phyloP scores from a whole-genome alignment of 2,888 invertebrate species.

The Norana najaformis region DNA sequence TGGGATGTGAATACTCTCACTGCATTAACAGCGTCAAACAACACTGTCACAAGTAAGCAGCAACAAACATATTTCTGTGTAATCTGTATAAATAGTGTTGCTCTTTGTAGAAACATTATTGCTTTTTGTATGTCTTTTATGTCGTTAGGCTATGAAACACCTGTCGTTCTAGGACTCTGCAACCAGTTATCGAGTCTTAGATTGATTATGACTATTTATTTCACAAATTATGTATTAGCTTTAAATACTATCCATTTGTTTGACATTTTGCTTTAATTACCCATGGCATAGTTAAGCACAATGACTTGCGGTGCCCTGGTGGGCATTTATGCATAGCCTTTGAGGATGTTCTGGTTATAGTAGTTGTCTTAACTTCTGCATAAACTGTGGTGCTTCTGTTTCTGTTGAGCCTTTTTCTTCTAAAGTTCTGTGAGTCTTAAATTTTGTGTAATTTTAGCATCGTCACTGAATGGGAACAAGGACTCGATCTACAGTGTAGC shows the following conservation, averaged over 20 bases:
- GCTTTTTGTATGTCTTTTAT: background rate
- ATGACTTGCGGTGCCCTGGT: background rate
- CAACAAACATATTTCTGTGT: background rate
- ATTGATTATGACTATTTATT: background rate
- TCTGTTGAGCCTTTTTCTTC: background rate
- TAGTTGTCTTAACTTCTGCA: background rate
- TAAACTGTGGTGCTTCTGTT: background rate
- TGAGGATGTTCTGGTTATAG: background rate
- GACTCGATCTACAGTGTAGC: slow-evolving; percentile 98
- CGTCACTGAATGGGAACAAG: slow-evolving; percentile 92
- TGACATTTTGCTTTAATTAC: too few relatives aligned
- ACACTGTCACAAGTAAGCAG: slow-evolving; percentile 88
- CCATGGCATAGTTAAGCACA: too few relatives aligned
- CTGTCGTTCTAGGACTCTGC: background rate
- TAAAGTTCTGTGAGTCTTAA: background rate
- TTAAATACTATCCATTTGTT: background rate
- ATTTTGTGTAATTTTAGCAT: slow-evolving; percentile 69
- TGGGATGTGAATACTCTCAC: slow-evolving; percentile 99
- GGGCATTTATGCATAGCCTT: background rate
- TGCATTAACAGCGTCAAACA: slow-evolving; percentile 94
- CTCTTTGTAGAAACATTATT: too few relatives aligned
- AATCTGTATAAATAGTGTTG: background rate
- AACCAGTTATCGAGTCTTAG: background rate
- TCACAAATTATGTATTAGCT: background rate
- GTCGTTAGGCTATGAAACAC: background rate